phyloP scores from a whole-genome alignment of 2,113 vertebrate genomes.

The Ceuthmochares aereus region DNA sequence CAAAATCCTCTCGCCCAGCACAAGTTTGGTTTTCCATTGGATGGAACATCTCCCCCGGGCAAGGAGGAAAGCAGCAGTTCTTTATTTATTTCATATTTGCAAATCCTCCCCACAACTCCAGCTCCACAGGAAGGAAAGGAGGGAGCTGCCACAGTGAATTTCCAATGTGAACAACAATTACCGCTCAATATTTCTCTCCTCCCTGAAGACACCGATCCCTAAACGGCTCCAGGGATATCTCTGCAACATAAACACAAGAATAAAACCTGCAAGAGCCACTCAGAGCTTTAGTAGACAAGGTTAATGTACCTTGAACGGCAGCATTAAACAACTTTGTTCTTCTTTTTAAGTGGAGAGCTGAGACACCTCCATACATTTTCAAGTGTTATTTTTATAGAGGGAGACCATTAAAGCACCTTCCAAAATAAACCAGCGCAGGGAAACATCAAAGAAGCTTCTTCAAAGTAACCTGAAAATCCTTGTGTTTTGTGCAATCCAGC shows the following conservation, averaged over 20 bases:
- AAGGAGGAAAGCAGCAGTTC: not conserved
- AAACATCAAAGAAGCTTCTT: constrained; percentile 60
- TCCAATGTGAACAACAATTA: constrained; percentile 41
- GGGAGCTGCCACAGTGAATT: not conserved
- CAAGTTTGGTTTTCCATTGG: not conserved
- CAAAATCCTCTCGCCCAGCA: not conserved
- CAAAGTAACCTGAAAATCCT: constrained; percentile 46
- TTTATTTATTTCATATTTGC: not conserved
- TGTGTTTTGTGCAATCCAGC: not conserved
- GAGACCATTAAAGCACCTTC: constrained; percentile 44
- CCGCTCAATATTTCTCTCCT: constrained; percentile 16
- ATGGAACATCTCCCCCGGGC: not conserved
- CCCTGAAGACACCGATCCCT: constrained; percentile 22
- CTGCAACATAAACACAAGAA: constrained; percentile 58
- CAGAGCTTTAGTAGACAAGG: constrained; percentile 55
- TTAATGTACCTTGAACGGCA: constrained; percentile 69
- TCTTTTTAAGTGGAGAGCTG: constrained; percentile 43
- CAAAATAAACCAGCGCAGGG: constrained; percentile 45
- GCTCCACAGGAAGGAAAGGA: not conserved
- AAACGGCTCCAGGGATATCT: constrained; percentile 52
- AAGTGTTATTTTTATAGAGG: constrained; percentile 42
- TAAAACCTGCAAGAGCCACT: constrained; percentile 58
- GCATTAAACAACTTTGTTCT: constrained; percentile 63
- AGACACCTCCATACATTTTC: not conserved
- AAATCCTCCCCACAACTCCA: not conserved